A percentile compares a stretch with the other conserved stretches of the same genome.
phyloP scores from a whole-genome alignment of 2,888 invertebrate species.

The Amphipoea lucens region DNA sequence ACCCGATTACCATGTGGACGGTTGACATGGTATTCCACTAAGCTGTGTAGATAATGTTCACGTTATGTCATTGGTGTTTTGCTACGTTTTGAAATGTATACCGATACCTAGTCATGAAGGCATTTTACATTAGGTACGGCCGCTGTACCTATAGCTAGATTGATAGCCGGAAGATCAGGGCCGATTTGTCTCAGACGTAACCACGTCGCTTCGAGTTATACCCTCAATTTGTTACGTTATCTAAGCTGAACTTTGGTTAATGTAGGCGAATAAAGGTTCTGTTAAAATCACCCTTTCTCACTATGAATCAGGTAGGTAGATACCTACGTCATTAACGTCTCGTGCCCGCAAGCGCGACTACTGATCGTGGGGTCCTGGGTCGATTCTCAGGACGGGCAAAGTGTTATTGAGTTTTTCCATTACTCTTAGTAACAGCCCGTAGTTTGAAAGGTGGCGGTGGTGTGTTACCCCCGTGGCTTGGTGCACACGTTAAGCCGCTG shows the following conservation, averaged over 20 bases:
- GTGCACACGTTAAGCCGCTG: no score
- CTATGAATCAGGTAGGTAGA: no score
- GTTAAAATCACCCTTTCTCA: not conserved
- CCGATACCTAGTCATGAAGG: not conserved
- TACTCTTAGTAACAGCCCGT: no score
- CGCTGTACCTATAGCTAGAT: constrained; percentile 2
- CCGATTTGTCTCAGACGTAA: constrained; percentile 36
- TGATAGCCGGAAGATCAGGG: constrained; percentile 37
- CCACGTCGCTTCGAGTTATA: not conserved
- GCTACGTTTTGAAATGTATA: constrained; percentile 22
- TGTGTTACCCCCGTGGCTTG: no score
- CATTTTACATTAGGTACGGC: not conserved
- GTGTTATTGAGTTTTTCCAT: no score
- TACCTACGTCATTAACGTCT: no score
- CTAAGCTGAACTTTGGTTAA: constrained; percentile 11
- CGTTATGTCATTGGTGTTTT: constrained; percentile 33
- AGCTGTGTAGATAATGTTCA: constrained; percentile 4
- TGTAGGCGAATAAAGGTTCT: not conserved
- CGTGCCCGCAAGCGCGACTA: no score
- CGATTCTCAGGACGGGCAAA: no score
- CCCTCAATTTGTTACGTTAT: constrained; percentile 19
- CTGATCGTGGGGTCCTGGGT: no score
- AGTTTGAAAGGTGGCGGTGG: no score
- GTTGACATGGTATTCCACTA: constrained; percentile 2
- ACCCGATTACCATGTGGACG: not conserved